Conservation (phyloP, 2,888 invertebrate species). For the Polietes domitor region DNA sequence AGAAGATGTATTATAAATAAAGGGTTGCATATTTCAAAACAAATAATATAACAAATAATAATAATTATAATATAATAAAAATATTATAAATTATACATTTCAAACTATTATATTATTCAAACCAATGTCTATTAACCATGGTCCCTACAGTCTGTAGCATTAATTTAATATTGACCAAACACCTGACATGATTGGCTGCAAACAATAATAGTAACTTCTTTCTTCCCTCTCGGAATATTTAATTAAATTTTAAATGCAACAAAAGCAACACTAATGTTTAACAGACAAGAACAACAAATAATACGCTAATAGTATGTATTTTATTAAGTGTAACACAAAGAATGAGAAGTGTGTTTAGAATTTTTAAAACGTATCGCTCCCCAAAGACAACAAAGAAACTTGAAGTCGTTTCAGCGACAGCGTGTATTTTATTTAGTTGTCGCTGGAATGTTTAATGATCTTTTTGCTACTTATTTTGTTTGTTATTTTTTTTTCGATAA, state of each 20-base stretch:
- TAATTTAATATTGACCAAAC: too few relatives aligned
- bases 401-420: slow-evolving; percentile 8
- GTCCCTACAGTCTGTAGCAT: too few relatives aligned
- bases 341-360: slow-evolving; percentile 46
- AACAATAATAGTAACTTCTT: too few relatives aligned
- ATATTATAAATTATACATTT: too few relatives aligned
- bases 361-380: slow-evolving; percentile 18
- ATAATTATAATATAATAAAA: too few relatives aligned
- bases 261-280: slow-evolving; percentile 46
- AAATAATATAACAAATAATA: too few relatives aligned
- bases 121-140: too few relatives aligned
- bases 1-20: too few relatives aligned
- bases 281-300: slow-evolving; percentile 4
- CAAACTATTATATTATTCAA: too few relatives aligned
- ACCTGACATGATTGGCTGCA: too few relatives aligned
- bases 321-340: slow-evolving; percentile 47
- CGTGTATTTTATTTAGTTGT: slow-evolving; percentile 25
- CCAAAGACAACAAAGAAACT: slow-evolving; percentile 44
- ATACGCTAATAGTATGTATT: background rate
- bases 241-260: slow-evolving; percentile 8
- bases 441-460: slow-evolving; percentile 54
- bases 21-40: too few relatives aligned
- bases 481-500: too few relatives aligned
- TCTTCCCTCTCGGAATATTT: slow-evolving; percentile 17
- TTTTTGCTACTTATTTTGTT: slow-evolving; percentile 16